These are phyloP conservation scores for Eutrigla gurnardus DNA, from an alignment of 2,797 vertebrate genomes.

Conservation along the genomic window DNA sequence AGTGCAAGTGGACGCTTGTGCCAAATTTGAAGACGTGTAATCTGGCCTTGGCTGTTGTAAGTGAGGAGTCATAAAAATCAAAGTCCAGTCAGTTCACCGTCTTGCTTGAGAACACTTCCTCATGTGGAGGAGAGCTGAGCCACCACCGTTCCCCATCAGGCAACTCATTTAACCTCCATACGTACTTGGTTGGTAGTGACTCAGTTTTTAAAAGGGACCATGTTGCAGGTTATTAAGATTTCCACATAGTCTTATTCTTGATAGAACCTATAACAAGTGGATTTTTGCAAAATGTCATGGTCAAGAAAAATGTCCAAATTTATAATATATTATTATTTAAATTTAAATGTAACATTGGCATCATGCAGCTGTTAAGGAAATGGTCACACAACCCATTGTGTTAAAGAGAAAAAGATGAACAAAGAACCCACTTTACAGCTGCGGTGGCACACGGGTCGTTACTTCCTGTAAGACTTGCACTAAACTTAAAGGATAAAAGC, in stretches of 20 bases:
- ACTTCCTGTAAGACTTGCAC: constrained; percentile 12
- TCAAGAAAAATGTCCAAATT: neutral
- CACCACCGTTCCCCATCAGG: neutral
- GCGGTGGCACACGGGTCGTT: constrained; percentile 14
- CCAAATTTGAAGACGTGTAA: no score
- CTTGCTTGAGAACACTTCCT: neutral
- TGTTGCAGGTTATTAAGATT: neutral
- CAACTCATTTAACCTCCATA: neutral
- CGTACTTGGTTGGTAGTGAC: neutral
- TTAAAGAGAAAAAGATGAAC: neutral
- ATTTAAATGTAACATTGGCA: neutral
- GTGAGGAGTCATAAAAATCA: no score
- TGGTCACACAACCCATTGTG: constrained; percentile 14
- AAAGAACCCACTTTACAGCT: neutral
- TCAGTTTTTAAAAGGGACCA: neutral
- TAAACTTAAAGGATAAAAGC: neutral
- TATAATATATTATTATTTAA: neutral
- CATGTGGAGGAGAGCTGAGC: neutral
- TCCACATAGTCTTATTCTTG: neutral
- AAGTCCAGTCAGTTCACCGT: neutral
- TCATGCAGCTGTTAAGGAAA: constrained; percentile 11
- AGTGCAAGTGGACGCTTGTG: no score
- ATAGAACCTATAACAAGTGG: neutral
- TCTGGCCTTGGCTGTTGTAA: no score
- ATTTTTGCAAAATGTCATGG: constrained; percentile 14